These are phyloP conservation scores for Lasiommata megera DNA, from an alignment of 2,888 invertebrate genomes.

Conservation along the genomic window DNA sequence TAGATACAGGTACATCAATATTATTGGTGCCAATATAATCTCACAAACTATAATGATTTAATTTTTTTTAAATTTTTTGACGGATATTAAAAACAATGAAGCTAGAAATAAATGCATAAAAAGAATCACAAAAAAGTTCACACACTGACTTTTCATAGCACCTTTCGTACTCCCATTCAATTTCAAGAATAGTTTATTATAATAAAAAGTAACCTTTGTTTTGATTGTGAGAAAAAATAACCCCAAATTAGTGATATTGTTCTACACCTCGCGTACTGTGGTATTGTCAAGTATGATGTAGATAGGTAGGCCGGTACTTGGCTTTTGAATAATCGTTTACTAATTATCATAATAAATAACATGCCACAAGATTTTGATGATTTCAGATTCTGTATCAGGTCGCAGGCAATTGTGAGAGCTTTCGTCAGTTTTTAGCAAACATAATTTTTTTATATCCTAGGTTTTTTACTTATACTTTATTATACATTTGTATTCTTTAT, in stretches of 20 bases:
- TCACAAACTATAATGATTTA: too few relatives aligned
- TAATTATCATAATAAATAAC: conserved; percentile 9
- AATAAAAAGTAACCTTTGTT: conserved; percentile 31
- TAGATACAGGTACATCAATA: too few relatives aligned
- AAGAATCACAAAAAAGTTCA: neutral
- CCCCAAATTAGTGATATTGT: conserved; percentile 33
- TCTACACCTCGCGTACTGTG: conserved; percentile 2
- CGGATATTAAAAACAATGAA: neutral
- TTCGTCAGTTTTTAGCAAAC: too few relatives aligned
- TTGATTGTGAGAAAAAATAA: conserved; percentile 40
- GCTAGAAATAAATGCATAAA: neutral
- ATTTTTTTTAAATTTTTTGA: too few relatives aligned
- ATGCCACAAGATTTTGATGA: too few relatives aligned
- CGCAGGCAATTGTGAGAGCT: too few relatives aligned
- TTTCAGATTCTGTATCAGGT: too few relatives aligned
- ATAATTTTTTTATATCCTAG: too few relatives aligned
- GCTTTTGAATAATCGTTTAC: neutral
- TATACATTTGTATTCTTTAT: too few relatives aligned
- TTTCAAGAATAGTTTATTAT: conserved; percentile 17
- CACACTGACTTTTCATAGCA: neutral
- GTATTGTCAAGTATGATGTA: neutral
- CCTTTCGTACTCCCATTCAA: neutral
- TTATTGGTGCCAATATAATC: too few relatives aligned
- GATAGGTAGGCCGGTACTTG: neutral
- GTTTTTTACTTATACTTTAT: too few relatives aligned